Conservation (phyloP, 1,140 invertebrate species). For the Orius insidiosus region DNA sequence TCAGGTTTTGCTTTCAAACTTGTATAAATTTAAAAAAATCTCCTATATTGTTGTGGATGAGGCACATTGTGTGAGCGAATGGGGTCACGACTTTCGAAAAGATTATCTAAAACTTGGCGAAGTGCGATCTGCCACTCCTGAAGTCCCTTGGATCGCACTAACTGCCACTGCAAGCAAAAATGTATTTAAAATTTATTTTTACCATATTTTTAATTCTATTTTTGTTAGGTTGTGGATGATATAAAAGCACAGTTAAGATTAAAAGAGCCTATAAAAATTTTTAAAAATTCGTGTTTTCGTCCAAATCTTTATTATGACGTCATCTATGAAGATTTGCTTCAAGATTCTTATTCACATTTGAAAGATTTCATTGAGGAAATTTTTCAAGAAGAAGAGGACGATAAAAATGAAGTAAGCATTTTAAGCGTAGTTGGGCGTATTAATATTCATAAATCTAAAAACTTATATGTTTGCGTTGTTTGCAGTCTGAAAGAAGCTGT, state of each 20-base stretch:
- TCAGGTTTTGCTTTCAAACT: conserved; percentile 26
- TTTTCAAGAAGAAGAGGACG: conserved; percentile 5
- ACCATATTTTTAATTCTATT: conserved; percentile 8
- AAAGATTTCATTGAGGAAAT: conserved; percentile 42
- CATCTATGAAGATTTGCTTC: conserved; percentile 58
- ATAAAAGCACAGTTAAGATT: conserved; percentile 36
- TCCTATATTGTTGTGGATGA: conserved; percentile 71
- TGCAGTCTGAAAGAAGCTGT: conserved; percentile 26
- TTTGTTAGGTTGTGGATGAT: conserved; percentile 33
- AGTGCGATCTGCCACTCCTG: conserved; percentile 33
- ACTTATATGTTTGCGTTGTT: too few relatives aligned
- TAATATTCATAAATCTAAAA: not conserved
- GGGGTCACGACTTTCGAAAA: conserved; percentile 94
- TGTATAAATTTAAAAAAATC: conserved; percentile 33
- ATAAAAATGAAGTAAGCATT: not conserved
- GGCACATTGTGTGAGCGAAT: conserved; percentile 94
- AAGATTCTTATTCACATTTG: conserved; percentile 60
- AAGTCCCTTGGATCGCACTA: conserved; percentile 71
- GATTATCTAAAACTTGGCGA: conserved; percentile 81
- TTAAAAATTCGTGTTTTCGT: conserved; percentile 45
- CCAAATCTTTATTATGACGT: conserved; percentile 54
- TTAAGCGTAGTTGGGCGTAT: not conserved
- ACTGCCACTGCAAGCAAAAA: conserved; percentile 67
- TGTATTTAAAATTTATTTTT: not conserved
- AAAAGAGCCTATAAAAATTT: conserved; percentile 31